Percentiles rank a stretch among this genome's conserved stretches.
These are phyloP conservation scores for Acanthaster planci DNA, from an alignment of 35 echinoderm and acorn worm species.

Conservation along the genomic window DNA sequence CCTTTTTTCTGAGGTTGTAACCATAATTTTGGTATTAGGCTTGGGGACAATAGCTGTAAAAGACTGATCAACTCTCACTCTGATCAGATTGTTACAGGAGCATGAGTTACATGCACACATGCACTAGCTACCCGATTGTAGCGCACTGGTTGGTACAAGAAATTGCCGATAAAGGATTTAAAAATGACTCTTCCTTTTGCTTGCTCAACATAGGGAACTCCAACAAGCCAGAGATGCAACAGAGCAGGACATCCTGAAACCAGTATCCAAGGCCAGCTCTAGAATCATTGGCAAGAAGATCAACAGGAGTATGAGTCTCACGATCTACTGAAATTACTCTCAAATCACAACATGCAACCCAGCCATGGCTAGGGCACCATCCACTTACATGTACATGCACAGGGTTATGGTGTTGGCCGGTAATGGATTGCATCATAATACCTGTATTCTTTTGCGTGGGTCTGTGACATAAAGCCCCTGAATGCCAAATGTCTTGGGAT, in stretches of 20 bases:
- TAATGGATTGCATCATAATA: neutral
- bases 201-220: slow-evolving; percentile 56
- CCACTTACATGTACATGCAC: too few relatives aligned
- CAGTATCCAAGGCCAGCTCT: slow-evolving; percentile 27
- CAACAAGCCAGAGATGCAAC: slow-evolving; percentile 67
- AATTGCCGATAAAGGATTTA: neutral
- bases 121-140: neutral
- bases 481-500: too few relatives aligned
- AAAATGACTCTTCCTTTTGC: slow-evolving; percentile 11
- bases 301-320: slow-evolving; percentile 96
- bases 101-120: too few relatives aligned
- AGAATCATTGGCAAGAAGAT: slow-evolving; percentile 74
- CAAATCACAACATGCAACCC: too few relatives aligned
- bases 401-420: neutral
- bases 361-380: neutral
- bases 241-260: slow-evolving; percentile 24
- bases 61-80: too few relatives aligned
- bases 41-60: too few relatives aligned
- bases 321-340: slow-evolving; percentile 89
- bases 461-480: too few relatives aligned
- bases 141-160: neutral
- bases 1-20: too few relatives aligned
- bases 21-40: too few relatives aligned
- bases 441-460: too few relatives aligned
- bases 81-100: too few relatives aligned